Base-by-base conservation (phyloP, 2,888 invertebrate genomes). In the Odontothrips loti region DNA sequence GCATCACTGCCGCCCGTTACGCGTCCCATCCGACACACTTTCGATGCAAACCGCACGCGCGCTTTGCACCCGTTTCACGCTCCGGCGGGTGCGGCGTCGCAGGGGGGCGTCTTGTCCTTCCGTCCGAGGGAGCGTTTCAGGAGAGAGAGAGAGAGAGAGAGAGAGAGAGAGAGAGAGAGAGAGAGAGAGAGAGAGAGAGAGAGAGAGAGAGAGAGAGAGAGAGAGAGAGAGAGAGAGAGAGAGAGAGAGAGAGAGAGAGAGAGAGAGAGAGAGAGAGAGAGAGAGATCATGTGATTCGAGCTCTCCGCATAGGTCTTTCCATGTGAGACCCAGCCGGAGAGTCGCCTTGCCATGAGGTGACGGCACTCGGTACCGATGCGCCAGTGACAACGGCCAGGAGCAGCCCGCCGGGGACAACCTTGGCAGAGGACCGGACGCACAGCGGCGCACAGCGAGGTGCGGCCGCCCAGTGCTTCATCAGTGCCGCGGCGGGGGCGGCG, bases 181-280 rank as follows among this genome's bases (percentile, higher is more conserved):
- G 63, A 63, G 63, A 63, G 63, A 63, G 63, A 63, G 63, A 63
- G 63, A 63, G 63, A 63, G 63, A 63, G 63, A 63, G 63, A 63
- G 63, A 63, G 63, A 63, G 63, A 63, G 63, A 63, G 63, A 63
- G 63, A 63, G 63, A 63, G 63, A 63, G 63, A 63, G 63, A 63
- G 63, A 63, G 63, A 63, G 63, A 63, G 63, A 63, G 63, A 63
- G 63, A 63, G 63, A 63, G 15, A 48, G 48, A 48, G 48, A 48
- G 48, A 48, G 63, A 10, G 15, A 63, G 63, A 20, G 15, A 63
- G 63, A 63, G 15, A 63, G 63, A 63, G 63, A 63, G n/a, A 63
- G 63, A 63, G 63, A n/a, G n/a, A 9, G 63, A n/a, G n/a, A 9
- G 48, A 15, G 63, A 20, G 63, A 20, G 9, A 63, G 51, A 51